Evolutionary conservation across 2,797 vertebrate species (phyloP), one percentile per base, ranked within the genome.

Genomic region (Clamator glandarius): DNA sequence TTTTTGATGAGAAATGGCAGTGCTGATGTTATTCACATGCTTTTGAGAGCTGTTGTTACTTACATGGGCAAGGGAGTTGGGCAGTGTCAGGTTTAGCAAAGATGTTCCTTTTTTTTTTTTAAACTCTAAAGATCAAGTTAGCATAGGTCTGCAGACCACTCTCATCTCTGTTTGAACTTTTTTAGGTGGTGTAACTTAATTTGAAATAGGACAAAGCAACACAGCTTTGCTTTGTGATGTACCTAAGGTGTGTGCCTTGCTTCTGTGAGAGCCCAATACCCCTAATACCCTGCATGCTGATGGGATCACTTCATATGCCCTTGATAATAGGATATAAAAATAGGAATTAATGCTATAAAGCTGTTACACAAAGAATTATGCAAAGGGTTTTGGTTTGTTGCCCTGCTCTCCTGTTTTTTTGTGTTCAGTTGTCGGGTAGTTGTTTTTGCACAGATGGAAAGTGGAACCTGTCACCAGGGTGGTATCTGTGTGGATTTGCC

Each of bases 401-500:
- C 94, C 95, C 93, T 95, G 84, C 93, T 96, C 70, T 95, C 82
- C 94, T 96, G 51, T 91, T 94, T 92, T 39, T 89, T 95, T 94
- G 86, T 95, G 91, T 94, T 95, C 75, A 80, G 91, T 94, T 94
- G 88, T 95, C 88, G 96, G 95, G 95, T 95, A 96, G 96, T 76
- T 96, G 92, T 96, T 94, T 96, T 95, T 96, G 93, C 93, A 93
- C 95, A 95, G 94, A 96, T 95, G 90, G 94, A 95, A 95, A n/a
- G 73, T 92, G 94, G 95, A 96, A 73, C 91, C 82, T 84, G 69
- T 93, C 58, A 4, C 90, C 96, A 86, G 93, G 86, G 94, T 89
- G 94, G 46, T 92, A 68, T 93, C 89, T 96, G 82, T 96, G 94
- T 94, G 95, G 90, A 95, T 62, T 95, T 94, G 81, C 92, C 94